Base-by-base conservation (phyloP, 2,113 vertebrate genomes). In the Indicator maculatus region DNA sequence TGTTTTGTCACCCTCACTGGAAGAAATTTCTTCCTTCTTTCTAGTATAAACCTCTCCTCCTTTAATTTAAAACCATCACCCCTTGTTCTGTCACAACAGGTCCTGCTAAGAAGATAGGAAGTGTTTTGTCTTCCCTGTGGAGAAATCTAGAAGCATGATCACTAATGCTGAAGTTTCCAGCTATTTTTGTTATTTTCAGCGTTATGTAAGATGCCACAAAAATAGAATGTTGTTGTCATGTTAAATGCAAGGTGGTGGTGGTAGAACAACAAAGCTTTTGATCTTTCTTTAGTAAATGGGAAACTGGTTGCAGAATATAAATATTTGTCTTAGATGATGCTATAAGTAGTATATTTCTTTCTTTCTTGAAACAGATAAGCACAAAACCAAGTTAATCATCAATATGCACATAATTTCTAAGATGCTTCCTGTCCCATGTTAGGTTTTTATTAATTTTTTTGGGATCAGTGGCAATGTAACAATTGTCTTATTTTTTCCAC, bases 271-370 rank as follows among this genome's bases (percentile, higher is more conserved):
- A 90, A 76, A 87, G 79, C 91, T 94, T 93, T 94, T 94, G 87
- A 93, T 96, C 91, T 95, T 85, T 88, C 84, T 92, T 89, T 71
- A 52, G 64, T 94, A 93, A 93, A 92, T 60, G 91, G 78, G 81
- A 89, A 73, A 44, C 71, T 93, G 77, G 74, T 89, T 93, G 50
- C 52, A 81, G 72, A 91, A 88, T 71, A 65, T 91, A 91, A 86
- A 83, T 93, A 53, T 95, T 93, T 94, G 44, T 85, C 78, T 71
- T 77, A 56, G 87, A 53, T 73, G 82, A 80, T 85, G 67, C 67
- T 93, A 16, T 87, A 83, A 89, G 66, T 45, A 87, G 74, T 72
- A 66, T 36, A 28, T 70, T 83, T 89, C 59, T 85, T 74, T 83
- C 12, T 88, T 23, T 63, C 52, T 66, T 21, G 1, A 55, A 70